Evolutionary conservation across 2,113 vertebrate genomes (phyloP).

Genomic region (crab-eating macaque (Macaca fascicularis)): T2T-MFA8v1.1 NC_088376.1:36599001-36599500

Average conservation of each 20-base stretch:
- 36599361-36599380: background rate
- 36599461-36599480: background rate
- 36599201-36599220: background rate
- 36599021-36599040: rapidly evolving
- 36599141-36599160: background rate
- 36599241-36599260: background rate
- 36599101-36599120: background rate
- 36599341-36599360: background rate
- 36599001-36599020: too few relatives aligned
- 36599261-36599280: background rate
- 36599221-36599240: background rate
- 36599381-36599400: background rate
- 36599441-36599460: background rate
- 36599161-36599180: background rate
- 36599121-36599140: background rate
- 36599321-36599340: background rate
- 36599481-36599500: background rate
- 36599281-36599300: background rate
- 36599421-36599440: background rate
- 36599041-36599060: too few relatives aligned
- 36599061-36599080: too few relatives aligned
- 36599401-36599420: background rate
- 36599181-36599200: background rate
- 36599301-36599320: background rate
- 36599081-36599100: background rate